Evolutionary conservation across 2,113 vertebrate species (phyloP).

Genomic region (Aptenodytes patagonicus): DNA sequence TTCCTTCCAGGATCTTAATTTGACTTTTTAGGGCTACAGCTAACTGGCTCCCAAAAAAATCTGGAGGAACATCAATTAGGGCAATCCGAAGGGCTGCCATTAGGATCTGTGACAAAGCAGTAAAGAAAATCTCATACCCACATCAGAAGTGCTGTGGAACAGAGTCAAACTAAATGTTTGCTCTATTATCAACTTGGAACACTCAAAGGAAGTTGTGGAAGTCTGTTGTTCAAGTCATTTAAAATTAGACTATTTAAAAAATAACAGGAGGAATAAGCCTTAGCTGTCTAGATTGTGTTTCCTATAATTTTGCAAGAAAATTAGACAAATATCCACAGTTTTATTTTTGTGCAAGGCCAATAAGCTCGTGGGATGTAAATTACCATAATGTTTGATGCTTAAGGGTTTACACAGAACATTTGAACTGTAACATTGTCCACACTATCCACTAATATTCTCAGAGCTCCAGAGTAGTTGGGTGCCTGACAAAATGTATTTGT

Average conservation of each 20-base stretch:
- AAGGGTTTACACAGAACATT: not conserved
- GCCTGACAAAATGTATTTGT: not conserved
- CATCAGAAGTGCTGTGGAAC: not conserved
- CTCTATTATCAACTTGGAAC: conserved; percentile 31
- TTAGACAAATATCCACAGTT: not conserved
- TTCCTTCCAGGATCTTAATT: not conserved
- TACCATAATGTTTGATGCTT: not conserved
- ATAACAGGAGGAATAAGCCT: not conserved
- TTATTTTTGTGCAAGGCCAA: not conserved
- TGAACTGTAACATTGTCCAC: not conserved
- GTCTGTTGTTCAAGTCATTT: conserved; percentile 11
- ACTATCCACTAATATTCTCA: not conserved
- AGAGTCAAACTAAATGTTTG: not conserved
- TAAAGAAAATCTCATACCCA: not conserved
- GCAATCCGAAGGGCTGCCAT: not conserved
- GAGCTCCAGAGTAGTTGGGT: not conserved
- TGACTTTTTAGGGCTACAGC: not conserved
- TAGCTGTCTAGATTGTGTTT: not conserved
- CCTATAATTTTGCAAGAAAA: not conserved
- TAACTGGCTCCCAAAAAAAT: not conserved
- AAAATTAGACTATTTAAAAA: conserved; percentile 16
- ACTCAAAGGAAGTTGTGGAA: conserved; percentile 12
- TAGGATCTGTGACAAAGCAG: not conserved
- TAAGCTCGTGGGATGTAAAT: not conserved
- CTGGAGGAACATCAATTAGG: not conserved